Conservation (phyloP, 1,140 invertebrate genomes). For the Trypoxylus dichotomus region DNA sequence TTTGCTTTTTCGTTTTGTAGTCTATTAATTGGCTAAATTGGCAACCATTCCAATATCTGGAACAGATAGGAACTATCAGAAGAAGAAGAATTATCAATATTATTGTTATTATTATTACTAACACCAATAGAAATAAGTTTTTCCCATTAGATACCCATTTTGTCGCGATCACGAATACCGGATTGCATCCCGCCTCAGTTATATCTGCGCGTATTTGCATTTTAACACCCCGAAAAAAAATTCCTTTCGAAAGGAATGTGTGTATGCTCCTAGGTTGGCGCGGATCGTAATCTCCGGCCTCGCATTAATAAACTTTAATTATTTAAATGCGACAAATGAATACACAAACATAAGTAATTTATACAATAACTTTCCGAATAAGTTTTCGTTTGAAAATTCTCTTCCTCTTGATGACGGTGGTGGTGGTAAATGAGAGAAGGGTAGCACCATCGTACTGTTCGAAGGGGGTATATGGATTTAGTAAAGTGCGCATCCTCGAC, state of each 20-base stretch:
- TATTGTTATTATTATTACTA: no score
- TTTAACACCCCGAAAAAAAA: no score
- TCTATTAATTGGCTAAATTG: no score
- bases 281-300: not conserved
- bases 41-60: no score
- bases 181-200: no score
- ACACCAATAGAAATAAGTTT: no score
- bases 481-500: constrained; percentile 31
- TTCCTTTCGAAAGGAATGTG: not conserved
- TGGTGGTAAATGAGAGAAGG: not conserved
- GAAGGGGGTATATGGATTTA: constrained; percentile 31
- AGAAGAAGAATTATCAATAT: no score
- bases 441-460: not conserved
- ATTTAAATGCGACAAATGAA: constrained; percentile 13
- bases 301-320: not conserved
- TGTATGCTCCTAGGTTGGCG: not conserved
- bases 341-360: constrained; percentile 15
- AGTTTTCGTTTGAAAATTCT: constrained; percentile 18
- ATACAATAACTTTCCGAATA: constrained; percentile 13
- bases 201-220: no score
- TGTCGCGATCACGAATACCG: no score
- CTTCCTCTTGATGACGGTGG: not conserved
- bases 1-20: no score
- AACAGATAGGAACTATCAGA: no score
- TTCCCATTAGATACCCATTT: no score